phyloP scores from a whole-genome alignment of 1,140 invertebrate species.

The Portunus trituberculatus region DNA sequence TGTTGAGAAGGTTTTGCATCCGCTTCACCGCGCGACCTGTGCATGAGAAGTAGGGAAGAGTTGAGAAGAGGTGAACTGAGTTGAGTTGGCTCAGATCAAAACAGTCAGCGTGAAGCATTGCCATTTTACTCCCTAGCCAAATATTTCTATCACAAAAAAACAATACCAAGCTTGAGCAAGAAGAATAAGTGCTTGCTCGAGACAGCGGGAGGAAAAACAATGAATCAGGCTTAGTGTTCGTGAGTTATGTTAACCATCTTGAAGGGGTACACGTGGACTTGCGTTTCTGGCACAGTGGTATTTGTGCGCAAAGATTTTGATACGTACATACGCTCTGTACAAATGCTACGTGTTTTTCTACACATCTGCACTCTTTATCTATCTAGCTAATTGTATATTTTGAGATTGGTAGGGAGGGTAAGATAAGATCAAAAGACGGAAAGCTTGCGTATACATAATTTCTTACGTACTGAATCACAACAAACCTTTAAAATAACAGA shows the following conservation, averaged over 20 bases:
- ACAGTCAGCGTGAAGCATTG: background rate
- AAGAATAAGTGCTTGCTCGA: background rate
- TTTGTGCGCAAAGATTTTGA: background rate
- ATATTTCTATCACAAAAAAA: background rate
- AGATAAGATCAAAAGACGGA: too few species aligned
- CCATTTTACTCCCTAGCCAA: background rate
- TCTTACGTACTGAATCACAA: background rate
- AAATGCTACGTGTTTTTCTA: background rate
- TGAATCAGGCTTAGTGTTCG: too few species aligned
- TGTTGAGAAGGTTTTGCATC: background rate
- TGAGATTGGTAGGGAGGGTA: too few species aligned
- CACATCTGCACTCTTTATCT: background rate
- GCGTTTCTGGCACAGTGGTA: background rate
- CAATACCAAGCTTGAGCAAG: background rate
- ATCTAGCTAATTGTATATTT: background rate
- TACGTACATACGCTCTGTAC: background rate
- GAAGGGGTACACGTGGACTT: too few species aligned
- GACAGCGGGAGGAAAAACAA: background rate
- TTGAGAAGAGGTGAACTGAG: too few species aligned
- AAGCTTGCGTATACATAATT: too few species aligned
- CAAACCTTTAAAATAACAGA: background rate
- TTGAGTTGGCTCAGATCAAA: background rate
- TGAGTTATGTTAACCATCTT: background rate
- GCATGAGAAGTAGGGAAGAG: background rate
- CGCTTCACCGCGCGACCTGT: background rate